Evolutionary conservation across 2,888 invertebrate genomes (phyloP).

Genomic region (Allolobophora icterica): DNA sequence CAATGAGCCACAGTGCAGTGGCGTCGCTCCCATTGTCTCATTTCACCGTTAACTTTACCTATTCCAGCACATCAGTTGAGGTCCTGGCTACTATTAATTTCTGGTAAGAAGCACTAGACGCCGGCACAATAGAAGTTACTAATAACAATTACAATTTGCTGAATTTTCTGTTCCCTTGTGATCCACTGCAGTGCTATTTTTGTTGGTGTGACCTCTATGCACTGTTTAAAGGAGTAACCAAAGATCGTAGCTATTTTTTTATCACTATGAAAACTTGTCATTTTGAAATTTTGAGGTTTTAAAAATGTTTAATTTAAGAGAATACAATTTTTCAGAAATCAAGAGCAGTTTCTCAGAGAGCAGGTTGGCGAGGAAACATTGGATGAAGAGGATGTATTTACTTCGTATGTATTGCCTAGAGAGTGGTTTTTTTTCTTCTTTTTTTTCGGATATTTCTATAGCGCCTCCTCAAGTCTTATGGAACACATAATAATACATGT

Average conservation of each 20-base stretch:
- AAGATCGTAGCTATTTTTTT: background rate
- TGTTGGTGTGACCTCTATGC: too few species aligned
- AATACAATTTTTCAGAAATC: slow-evolving; percentile 27
- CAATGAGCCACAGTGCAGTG: too few species aligned
- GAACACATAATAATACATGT: background rate
- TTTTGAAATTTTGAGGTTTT: background rate
- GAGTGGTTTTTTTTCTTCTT: too few species aligned
- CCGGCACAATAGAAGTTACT: too few species aligned
- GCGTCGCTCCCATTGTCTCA: too few species aligned
- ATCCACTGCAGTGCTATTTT: background rate
- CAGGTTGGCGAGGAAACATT: slow-evolving; percentile 56
- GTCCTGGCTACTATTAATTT: too few species aligned
- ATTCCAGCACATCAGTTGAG: too few species aligned
- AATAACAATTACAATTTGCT: background rate
- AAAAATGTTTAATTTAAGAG: background rate
- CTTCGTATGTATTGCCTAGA: slow-evolving; percentile 52
- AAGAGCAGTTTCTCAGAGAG: slow-evolving; percentile 55
- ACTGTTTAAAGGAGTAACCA: background rate
- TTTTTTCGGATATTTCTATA: too few species aligned
- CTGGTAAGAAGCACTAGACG: too few species aligned
- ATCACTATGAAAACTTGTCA: background rate
- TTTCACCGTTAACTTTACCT: too few species aligned
- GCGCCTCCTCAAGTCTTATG: too few species aligned
- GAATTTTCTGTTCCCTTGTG: background rate
- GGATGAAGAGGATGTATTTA: slow-evolving; percentile 63